Base-by-base conservation (phyloP, 2,888 invertebrate species). In the Acleris emargana region DNA sequence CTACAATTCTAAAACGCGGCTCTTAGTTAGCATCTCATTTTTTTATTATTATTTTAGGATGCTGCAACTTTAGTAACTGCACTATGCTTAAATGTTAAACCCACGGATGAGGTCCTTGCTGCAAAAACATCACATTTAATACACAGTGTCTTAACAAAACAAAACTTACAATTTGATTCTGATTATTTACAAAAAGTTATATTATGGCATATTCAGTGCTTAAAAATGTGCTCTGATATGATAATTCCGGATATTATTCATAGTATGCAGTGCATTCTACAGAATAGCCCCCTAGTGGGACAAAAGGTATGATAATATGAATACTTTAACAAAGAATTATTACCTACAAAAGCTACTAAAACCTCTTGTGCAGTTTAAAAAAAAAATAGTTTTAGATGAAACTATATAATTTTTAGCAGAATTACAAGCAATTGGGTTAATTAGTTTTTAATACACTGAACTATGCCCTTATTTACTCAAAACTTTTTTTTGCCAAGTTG, bases 81-180 rank as follows among this genome's bases (percentile, higher is more conserved):
- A 28, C 71, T 91, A 45, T 89, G 88, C 70, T 70, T 81, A 28
- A 87, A 86, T 70, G 81, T 91, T 28, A 81, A 80, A 64, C 88
- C 94, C 5, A 84, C 82, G 38, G 94, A 95, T 77, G 89, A 91
- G 58, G 86, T 89, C 62, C 78, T 95, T 58, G 90, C 93, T 6
- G 89, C 93, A 25, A 95, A 94, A 86, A 89, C 93, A 67, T 94
- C 94, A 71, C 93, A 93, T 74, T 82, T 95, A 63, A 84, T 95
- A 32, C 89, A 88, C 64, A 93, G 91, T 71, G 82, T 95, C 18
- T 69, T 94, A 47, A 91, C 87, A 13, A 91, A 91, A 76, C 94
- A 94, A 77, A 93, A 92, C 74, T 77, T 94, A 22, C 81, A 84
- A 67, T 82, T 93, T 70, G 78, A 79, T 16, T 63, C 72, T 43